Base-by-base conservation (phyloP, 2,113 vertebrate species). In the Callospermophilus lateralis region DNA sequence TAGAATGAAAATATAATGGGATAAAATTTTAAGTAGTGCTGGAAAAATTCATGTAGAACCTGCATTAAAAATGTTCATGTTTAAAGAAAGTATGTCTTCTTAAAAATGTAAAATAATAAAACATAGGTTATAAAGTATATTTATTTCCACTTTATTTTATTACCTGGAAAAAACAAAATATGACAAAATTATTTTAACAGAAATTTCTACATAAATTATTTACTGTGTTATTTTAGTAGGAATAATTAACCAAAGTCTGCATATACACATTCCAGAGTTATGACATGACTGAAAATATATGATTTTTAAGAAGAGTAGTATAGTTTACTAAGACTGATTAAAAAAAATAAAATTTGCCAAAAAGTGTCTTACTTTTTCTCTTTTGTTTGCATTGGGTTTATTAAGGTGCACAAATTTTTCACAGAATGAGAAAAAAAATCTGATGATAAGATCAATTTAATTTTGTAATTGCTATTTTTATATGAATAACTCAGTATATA, bases 161-260 rank as follows among this genome's bases (percentile, higher is more conserved):
- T 90, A 96, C 96, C 97, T 97, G 94, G 91, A 86, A 96, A 95
- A 97, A 98, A 97, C 93, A 97, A 96, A 97, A 95, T 15, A 91
- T 88, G 95, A 22, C 89, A 90, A 97, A 89, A 97, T 95, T 97
- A 77, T 95, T 39, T 37, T 78, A 91, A 97, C 76, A 70, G 89
- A 34, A 95, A 86, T 70, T 91, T 1, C 10, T 81, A 26, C 94
- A 86, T 30, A 72, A 93, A 63, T 90, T 63, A 92, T 79, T 90
- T 74, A 68, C 6, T 8, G 45, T 34, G 78, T 58, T 51, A 94
- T 94, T 42, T 32, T 84, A 70, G 51, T 8, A 70, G 81, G 24
- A 92, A 90, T 10, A 77, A 73, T 58, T 42, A 45, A 24, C 30
- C n/a, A 87, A 87, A 42, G 87, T 96, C 77, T 88, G 13, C 93